Base-by-base conservation (phyloP, 92 coral and sea anemone genomes). In the Umimayanthus kanabou region DNA sequence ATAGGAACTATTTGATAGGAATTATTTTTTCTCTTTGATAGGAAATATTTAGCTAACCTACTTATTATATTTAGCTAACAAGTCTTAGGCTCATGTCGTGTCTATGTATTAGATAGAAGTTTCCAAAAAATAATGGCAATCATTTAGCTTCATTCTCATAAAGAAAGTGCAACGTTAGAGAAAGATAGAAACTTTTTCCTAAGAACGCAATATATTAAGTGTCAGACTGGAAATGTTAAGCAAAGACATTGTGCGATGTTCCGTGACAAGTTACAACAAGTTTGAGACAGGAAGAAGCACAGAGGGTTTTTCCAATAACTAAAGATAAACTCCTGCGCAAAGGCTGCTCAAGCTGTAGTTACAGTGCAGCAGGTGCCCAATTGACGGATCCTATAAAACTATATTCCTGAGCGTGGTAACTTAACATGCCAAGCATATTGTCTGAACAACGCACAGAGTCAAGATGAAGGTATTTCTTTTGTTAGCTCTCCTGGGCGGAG, bases 401-500 rank as follows among this genome's bases (percentile, higher is more conserved):
- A 22, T 2, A 33, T 33, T 4, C 22, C 49, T 37, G 8, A 3
- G 4, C 16, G 43, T 14, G 10, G 0, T 75, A n/a, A 39, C 18
- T 23, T 18, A 75, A 30, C 8, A 30, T 7, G 23, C 47, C 6
- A 40, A 75, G 39, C 29, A 9, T 4, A 20, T 61, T 26, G 26
- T 39, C 55, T 9, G 73, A 53, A 16, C 49, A 30, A 11, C 18
- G 7, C 16, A 58, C 25, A 6, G 84, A 55, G 43, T 80, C 18
- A 80, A 58, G 30, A 80, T 80, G 84, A 33, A 80, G 43, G 6
- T 80, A 0, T 33, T 80, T n/a, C 49, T 80, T 10, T 30, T 80
- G 29, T 9, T 80, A 6, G 9, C 28, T 8, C 1, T 80, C 28
- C 55, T 80, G 50, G 73, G 84, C 15, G 84, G 49, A 80, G 73